These are phyloP conservation scores for Orchestes rusci DNA, from an alignment of 2,888 invertebrate species.

Conservation along the genomic window DNA sequence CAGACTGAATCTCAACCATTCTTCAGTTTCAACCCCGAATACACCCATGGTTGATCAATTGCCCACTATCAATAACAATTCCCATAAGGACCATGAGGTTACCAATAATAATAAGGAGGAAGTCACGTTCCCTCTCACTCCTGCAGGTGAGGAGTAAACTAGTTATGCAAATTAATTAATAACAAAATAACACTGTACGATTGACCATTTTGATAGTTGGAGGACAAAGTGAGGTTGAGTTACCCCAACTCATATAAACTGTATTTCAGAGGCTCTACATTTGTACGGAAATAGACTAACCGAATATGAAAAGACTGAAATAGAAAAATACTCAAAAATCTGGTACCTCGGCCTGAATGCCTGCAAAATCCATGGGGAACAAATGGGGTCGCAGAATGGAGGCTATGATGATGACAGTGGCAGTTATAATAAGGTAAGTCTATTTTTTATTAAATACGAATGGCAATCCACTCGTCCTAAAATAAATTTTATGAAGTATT, in stretches of 20 bases:
- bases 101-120: slow-evolving; percentile 38
- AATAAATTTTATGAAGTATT: slow-evolving; percentile 4
- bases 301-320: slow-evolving; percentile 85
- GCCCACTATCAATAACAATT: slow-evolving; percentile 42
- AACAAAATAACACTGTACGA: too few relatives aligned
- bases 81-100: slow-evolving; percentile 35
- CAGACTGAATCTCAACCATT: slow-evolving; percentile 37
- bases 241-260: too few relatives aligned
- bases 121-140: slow-evolving; percentile 38
- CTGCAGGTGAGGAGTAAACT: slow-evolving; percentile 39
- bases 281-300: slow-evolving; percentile 78
- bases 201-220: too few relatives aligned
- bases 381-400: slow-evolving; percentile 73
- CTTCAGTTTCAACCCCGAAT: slow-evolving; percentile 36
- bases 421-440: slow-evolving; percentile 83
- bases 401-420: slow-evolving; percentile 91
- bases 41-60: slow-evolving; percentile 40
- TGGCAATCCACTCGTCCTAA: slow-evolving; percentile 1
- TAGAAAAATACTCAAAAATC: slow-evolving; percentile 85
- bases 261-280: slow-evolving; percentile 75
- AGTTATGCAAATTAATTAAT: neutral
- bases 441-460: neutral
- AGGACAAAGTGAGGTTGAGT: too few relatives aligned
- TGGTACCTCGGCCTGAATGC: slow-evolving; percentile 89
- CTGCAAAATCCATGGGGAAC: slow-evolving; percentile 76